phyloP scores from a whole-genome alignment of 2,113 vertebrate genomes.

The Percopsis transmontana region DNA sequence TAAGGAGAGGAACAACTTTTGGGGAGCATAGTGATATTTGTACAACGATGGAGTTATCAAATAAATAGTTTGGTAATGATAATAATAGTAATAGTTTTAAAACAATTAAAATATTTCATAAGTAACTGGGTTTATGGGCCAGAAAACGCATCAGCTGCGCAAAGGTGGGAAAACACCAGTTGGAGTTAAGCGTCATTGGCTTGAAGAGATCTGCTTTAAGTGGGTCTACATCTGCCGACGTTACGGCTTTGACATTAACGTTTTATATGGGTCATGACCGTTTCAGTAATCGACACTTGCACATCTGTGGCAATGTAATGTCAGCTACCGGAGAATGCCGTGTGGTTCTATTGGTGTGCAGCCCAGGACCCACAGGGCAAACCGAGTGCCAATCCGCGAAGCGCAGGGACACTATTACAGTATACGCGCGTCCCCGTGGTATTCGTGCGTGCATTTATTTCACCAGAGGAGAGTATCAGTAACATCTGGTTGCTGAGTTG shows the following conservation, averaged over 20 bases:
- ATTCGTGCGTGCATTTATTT: conserved; percentile 29
- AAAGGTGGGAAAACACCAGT: not conserved
- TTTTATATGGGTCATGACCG: conserved; percentile 23
- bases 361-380: conserved; percentile 2
- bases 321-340: conserved; percentile 17
- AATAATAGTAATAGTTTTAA: too few relatives aligned
- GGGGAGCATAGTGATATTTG: too few relatives aligned
- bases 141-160: not conserved
- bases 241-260: conserved; percentile 19
- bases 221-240: conserved; percentile 9
- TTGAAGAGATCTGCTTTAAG: conserved; percentile 20
- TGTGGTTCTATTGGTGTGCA: not conserved
- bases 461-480: conserved; percentile 16
- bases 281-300: conserved; percentile 14
- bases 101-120: too few relatives aligned
- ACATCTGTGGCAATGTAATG: conserved; percentile 10
- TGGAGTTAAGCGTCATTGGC: not conserved
- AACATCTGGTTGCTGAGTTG: conserved; percentile 71
- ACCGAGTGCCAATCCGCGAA: not conserved
- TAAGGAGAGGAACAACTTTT: too few relatives aligned
- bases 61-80: too few relatives aligned
- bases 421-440: conserved; percentile 7
- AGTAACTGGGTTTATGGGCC: not conserved
- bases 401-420: too few relatives aligned
- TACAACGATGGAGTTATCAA: not conserved